phyloP scores from a whole-genome alignment of 2,888 invertebrate genomes.

The Trachelus stipa region DNA sequence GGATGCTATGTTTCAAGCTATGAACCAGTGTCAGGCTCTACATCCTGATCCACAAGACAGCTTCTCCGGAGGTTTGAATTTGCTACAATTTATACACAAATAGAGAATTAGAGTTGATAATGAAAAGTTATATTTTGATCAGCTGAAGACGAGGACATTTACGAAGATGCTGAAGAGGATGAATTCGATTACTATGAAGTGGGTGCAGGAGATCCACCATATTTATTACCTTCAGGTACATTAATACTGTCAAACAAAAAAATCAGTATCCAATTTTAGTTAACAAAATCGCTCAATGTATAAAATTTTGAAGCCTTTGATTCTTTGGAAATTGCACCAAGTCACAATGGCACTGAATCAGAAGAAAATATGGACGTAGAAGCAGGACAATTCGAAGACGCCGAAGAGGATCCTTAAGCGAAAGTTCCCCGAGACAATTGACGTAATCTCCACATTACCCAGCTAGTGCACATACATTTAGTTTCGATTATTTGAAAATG shows the following conservation, averaged over 20 bases:
- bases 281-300: constrained; percentile 3
- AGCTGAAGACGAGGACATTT: constrained; percentile 67
- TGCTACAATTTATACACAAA: constrained; percentile 8
- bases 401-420: constrained; percentile 68
- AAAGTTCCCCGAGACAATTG: constrained; percentile 1
- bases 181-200: constrained; percentile 66
- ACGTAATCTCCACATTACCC: constrained; percentile 34
- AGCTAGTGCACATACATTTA: constrained; percentile 51
- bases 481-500: constrained; percentile 35
- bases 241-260: constrained; percentile 1
- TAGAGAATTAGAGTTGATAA: too few relatives aligned
- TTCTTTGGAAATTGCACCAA: constrained; percentile 52
- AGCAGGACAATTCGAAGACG: constrained; percentile 72
- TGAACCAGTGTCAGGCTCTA: constrained; percentile 81
- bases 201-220: constrained; percentile 65
- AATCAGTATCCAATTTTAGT: not conserved
- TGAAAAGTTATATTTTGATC: not conserved
- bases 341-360: constrained; percentile 61
- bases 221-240: constrained; percentile 57
- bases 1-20: constrained; percentile 78
- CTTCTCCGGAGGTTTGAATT: constrained; percentile 64
- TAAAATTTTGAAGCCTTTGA: constrained; percentile 14
- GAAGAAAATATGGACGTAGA: constrained; percentile 68
- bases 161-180: constrained; percentile 67
- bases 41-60: constrained; percentile 83